Percentiles rank a stretch among this genome's conserved stretches.
Conservation (phyloP, 2,888 invertebrate species). For the Campopleginae sp. region DNA sequence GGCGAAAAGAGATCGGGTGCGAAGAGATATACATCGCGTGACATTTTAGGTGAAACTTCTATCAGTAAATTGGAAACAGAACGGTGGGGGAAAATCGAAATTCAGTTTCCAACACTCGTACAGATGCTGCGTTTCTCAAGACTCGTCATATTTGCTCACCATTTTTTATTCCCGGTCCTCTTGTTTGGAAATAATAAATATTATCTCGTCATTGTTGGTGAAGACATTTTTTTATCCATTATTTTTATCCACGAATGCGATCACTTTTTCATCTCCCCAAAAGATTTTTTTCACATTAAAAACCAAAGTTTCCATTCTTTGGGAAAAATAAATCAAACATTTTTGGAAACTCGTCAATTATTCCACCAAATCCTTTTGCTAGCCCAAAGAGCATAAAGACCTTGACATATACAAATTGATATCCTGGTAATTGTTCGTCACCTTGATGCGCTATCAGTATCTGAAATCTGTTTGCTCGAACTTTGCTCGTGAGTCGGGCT, state of each 20-base stretch:
- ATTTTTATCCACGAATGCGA: not conserved
- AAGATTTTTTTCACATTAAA: not conserved
- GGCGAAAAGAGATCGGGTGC: not conserved
- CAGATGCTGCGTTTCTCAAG: slow-evolving; percentile 7
- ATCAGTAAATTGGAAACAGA: slow-evolving; percentile 19
- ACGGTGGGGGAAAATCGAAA: not conserved
- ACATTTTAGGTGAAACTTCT: not conserved
- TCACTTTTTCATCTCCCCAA: not conserved
- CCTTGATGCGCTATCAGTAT: slow-evolving; percentile 30
- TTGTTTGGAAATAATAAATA: slow-evolving; percentile 13
- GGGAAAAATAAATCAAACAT: not conserved
- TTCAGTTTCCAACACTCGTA: slow-evolving; percentile 8
- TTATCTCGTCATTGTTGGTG: slow-evolving; percentile 1
- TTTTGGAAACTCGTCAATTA: not conserved
- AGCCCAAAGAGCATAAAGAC: not conserved
- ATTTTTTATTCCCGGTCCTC: slow-evolving; percentile 28
- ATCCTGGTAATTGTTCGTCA: slow-evolving; percentile 14
- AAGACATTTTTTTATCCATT: not conserved
- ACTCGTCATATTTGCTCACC: slow-evolving; percentile 13
- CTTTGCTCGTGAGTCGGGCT: slow-evolving; percentile 33
- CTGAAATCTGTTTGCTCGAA: slow-evolving; percentile 48
- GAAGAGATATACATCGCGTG: slow-evolving; percentile 15
- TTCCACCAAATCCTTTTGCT: not conserved
- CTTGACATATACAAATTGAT: not conserved
- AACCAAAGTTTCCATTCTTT: not conserved